Evolutionary conservation across 2,888 invertebrate species (phyloP).

Genomic region (Serripes groenlandicus): DNA sequence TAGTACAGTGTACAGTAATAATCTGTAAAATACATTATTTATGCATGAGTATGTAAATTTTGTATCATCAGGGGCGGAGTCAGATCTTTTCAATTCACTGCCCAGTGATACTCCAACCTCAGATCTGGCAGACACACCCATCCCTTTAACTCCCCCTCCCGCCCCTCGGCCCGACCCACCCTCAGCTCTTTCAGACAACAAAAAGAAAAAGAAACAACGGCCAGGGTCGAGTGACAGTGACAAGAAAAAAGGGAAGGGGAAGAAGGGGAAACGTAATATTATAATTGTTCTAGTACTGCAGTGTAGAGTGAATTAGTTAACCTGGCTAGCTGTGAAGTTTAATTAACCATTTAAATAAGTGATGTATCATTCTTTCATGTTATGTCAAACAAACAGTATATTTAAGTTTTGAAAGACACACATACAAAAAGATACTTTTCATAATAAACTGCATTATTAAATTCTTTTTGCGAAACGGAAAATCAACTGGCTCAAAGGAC

Average conservation of each 20-base stretch:
- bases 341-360: no score
- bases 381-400: no score
- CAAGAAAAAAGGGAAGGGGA: slow-evolving; percentile 56
- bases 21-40: no score
- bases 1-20: no score
- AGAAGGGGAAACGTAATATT: slow-evolving; percentile 57
- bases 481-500: no score
- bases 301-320: slow-evolving; percentile 1
- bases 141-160: slow-evolving; percentile 52
- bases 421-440: no score
- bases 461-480: no score
- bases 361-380: no score
- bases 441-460: no score
- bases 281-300: not conserved
- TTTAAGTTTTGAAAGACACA: no score
- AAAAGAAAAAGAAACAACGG: slow-evolving; percentile 52
- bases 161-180: slow-evolving; percentile 54
- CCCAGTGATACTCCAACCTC: slow-evolving; percentile 43
- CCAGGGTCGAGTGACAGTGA: slow-evolving; percentile 53
- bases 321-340: not conserved
- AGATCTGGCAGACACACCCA: slow-evolving; percentile 34
- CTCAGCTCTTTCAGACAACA: slow-evolving; percentile 15
- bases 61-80: slow-evolving; percentile 52
- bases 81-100: slow-evolving; percentile 52
- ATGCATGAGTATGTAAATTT: no score